A percentile compares a stretch with the other conserved stretches of the same genome.
These are phyloP conservation scores for Enteromius trimaculatus DNA, from an alignment of 2,797 vertebrate species.

Conservation along the genomic window DNA sequence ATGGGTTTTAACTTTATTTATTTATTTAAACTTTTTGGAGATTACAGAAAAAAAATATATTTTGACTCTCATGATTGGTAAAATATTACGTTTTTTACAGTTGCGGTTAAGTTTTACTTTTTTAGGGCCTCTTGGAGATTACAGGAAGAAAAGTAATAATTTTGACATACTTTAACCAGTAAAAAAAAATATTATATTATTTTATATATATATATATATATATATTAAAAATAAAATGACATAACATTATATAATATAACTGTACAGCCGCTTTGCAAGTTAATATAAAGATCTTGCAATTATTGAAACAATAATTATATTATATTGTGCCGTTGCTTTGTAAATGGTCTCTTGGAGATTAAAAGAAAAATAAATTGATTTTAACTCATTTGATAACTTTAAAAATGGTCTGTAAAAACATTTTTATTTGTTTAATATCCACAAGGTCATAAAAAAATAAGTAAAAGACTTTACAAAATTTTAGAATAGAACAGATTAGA, in stretches of 20 bases:
- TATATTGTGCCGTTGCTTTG: background rate
- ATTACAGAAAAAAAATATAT: rapidly evolving
- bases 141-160: background rate
- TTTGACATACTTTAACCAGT: background rate
- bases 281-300: background rate
- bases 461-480: background rate
- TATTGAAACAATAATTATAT: background rate
- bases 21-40: background rate
- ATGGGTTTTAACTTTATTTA: background rate
- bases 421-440: background rate
- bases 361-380: background rate
- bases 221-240: too few relatives aligned
- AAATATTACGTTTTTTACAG: background rate
- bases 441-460: background rate
- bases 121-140: background rate
- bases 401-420: background rate
- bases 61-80: background rate
- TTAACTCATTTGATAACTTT: background rate
- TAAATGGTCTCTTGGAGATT: too few relatives aligned
- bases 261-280: background rate
- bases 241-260: too few relatives aligned
- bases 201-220: background rate
- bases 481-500: background rate
- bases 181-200: background rate
- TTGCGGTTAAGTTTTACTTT: background rate